Percentiles rank a stretch among this genome's conserved stretches.
phyloP scores from a whole-genome alignment of 2,888 invertebrate genomes.

The Campopleginae sp. region DNA sequence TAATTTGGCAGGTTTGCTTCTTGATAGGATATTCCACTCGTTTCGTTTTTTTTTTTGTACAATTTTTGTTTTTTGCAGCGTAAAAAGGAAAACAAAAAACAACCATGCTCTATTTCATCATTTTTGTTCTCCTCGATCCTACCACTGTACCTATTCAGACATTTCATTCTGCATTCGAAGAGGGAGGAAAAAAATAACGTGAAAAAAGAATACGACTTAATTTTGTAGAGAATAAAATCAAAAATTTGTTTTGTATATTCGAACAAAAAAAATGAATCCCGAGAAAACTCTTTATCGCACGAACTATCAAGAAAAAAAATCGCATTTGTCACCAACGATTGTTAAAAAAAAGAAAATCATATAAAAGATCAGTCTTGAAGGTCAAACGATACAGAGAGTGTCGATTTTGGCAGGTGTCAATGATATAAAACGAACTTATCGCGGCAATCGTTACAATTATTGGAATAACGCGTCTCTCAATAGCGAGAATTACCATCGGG shows the following conservation, averaged over 20 bases:
- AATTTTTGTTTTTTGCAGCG: slow-evolving; percentile 31
- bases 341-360: slow-evolving; percentile 39
- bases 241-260: slow-evolving; percentile 1
- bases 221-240: slow-evolving; percentile 14
- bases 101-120: neutral
- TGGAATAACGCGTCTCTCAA: neutral
- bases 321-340: slow-evolving; percentile 27
- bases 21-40: slow-evolving; percentile 21
- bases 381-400: slow-evolving; percentile 68
- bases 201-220: slow-evolving; percentile 14
- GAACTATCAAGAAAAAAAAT: neutral
- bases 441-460: slow-evolving; percentile 4
- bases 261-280: neutral
- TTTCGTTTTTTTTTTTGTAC: slow-evolving; percentile 17
- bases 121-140: slow-evolving; percentile 37
- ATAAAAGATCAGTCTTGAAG: slow-evolving; percentile 79
- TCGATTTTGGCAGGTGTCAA: slow-evolving; percentile 60
- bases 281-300: neutral
- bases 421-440: slow-evolving; percentile 37
- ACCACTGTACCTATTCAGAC: slow-evolving; percentile 71
- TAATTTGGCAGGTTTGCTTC: slow-evolving; percentile 71
- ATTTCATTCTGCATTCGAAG: slow-evolving; percentile 67
- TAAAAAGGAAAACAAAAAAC: slow-evolving; percentile 50
- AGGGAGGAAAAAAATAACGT: slow-evolving; percentile 28
- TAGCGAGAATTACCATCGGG: slow-evolving; percentile 28